Evolutionary conservation across 2,888 invertebrate species (phyloP), one percentile per base, ranked within the genome.

Genomic region (Cerastoderma edule): DNA sequence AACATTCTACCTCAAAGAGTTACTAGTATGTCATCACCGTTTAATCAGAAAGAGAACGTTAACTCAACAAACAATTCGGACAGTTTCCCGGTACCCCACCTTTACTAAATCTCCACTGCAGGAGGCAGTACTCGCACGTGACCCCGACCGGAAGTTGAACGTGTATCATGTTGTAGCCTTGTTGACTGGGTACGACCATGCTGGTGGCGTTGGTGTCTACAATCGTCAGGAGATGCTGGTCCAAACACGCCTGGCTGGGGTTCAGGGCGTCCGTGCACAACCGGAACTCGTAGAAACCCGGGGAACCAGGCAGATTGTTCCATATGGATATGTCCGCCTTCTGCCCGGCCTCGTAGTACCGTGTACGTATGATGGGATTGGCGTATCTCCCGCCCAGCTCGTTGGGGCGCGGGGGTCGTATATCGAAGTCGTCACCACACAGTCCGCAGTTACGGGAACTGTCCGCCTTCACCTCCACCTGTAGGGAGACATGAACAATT

Each of bases 341-440:
- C 27, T 76, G 65, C 4, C 79, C 82, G 8, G 72, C 24, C 24
- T 79, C 75, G 48, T 67, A 82, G 57, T 72, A 79, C 6, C 82
- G 72, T 1, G 79, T 79, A 19, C 69, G 77, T 13, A 82, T 75
- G 13, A 54, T 48, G 10, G 68, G 72, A 27, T 71, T 72, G 27
- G 80, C 82, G 56, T 85, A 85, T 32, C 60, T 78, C 8, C 84
- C 84, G n/a, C 79, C 80, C 24, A 57, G 35, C 63, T 84, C 84
- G 48, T 85, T 83, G 8, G 75, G 72, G 46, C 76, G 68, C 1
- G 81, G 81, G 53, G 19, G 35, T 5, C 70, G 56, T 39, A 75
- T 75, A 1, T 33, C 66, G 46, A 65, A 50, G 8, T 75, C 69
- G 65, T 85, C 85, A 2, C 85, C 85, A 60, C 85, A 85, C 1